phyloP scores from a whole-genome alignment of 2,797 vertebrate species.

The Ctenosaura bakeri region DNA sequence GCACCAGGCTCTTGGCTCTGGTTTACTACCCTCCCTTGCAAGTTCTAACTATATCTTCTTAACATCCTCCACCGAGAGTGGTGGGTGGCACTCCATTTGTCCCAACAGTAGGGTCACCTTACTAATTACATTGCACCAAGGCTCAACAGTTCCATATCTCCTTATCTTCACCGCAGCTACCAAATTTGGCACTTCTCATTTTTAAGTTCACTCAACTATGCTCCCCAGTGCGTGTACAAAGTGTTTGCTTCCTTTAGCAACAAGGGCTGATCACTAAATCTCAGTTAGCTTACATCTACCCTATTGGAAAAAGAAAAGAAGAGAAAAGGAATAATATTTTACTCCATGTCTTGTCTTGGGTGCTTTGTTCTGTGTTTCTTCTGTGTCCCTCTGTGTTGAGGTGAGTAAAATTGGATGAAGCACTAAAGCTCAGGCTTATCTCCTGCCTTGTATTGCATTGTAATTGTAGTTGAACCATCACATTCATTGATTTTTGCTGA shows the following conservation, averaged over 20 bases:
- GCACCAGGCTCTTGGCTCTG: too few relatives aligned
- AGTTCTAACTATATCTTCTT: too few relatives aligned
- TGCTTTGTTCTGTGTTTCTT: background rate
- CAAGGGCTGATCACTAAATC: conserved; percentile 38
- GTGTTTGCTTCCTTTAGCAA: conserved; percentile 1
- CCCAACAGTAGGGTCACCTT: too few relatives aligned
- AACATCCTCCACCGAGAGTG: too few relatives aligned
- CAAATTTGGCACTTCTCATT: too few relatives aligned
- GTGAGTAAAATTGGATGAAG: background rate
- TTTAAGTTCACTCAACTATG: background rate
- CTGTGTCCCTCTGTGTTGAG: background rate
- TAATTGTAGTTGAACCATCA: background rate
- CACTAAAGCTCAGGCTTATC: conserved; percentile 3
- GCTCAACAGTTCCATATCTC: background rate
- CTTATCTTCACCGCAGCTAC: too few relatives aligned
- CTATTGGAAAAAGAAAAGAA: background rate
- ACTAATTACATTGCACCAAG: too few relatives aligned
- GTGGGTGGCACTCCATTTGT: too few relatives aligned
- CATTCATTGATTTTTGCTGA: conserved; percentile 23
- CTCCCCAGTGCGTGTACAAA: background rate
- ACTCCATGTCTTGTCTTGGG: conserved; percentile 28
- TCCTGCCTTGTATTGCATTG: background rate
- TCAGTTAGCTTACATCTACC: background rate
- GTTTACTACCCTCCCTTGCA: too few relatives aligned
- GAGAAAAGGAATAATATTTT: background rate